Evolutionary conservation across 2,888 invertebrate genomes (phyloP).

Genomic region (Antitype chi): DNA sequence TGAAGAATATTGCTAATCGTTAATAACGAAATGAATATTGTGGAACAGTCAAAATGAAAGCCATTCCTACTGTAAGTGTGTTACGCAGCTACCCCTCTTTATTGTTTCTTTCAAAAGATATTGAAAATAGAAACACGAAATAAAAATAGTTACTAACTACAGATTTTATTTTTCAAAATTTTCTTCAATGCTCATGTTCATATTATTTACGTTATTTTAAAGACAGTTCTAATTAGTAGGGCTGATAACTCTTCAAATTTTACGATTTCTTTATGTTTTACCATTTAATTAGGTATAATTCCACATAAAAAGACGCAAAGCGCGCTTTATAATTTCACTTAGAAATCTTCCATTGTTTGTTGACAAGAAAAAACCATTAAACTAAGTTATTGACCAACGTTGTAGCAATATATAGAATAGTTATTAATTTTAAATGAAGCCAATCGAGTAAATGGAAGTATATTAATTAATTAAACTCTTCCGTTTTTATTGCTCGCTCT

Average conservation of each 20-base stretch:
- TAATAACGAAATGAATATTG: neutral
- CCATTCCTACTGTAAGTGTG: no score
- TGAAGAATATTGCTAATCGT: neutral
- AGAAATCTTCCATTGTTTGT: conserved; percentile 29
- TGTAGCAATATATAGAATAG: conserved; percentile 13
- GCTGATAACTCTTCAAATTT: neutral
- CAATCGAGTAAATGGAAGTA: conserved; percentile 35
- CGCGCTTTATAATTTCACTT: neutral
- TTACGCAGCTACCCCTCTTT: no score
- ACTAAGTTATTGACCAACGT: conserved; percentile 10
- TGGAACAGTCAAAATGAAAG: no score
- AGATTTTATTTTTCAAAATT: neutral
- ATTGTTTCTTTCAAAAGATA: neutral
- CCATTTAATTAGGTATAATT: neutral
- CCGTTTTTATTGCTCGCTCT: conserved; percentile 32
- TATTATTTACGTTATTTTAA: neutral
- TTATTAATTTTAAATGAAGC: conserved; percentile 37
- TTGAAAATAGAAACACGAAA: neutral
- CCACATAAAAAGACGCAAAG: neutral
- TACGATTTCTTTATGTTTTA: neutral
- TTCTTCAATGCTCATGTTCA: neutral
- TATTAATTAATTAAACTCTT: conserved; percentile 38
- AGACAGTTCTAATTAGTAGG: neutral
- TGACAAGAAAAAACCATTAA: conserved; percentile 21
- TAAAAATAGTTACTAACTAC: neutral